These are phyloP conservation scores for Cephus rjabovi DNA, from an alignment of 2,888 invertebrate species.

Conservation along the genomic window DNA sequence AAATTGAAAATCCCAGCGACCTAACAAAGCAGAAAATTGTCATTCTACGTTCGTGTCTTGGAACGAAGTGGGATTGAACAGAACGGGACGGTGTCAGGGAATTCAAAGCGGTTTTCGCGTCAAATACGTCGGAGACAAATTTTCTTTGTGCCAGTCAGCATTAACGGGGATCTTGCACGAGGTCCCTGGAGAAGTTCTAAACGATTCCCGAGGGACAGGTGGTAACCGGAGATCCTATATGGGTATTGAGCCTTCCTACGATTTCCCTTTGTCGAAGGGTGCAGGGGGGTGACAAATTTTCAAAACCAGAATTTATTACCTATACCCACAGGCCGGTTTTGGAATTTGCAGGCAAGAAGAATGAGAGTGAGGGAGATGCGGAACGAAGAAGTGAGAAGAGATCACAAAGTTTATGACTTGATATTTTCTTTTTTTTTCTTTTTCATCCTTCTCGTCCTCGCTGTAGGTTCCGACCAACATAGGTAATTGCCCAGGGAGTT, in stretches of 20 bases:
- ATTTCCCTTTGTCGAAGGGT: slow-evolving; percentile 3
- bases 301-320: slow-evolving; percentile 53
- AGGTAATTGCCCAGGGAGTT: background rate
- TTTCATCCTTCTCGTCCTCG: background rate
- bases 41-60: slow-evolving; percentile 15
- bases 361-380: background rate
- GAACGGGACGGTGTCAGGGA: background rate
- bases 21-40: slow-evolving; percentile 62
- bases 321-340: slow-evolving; percentile 23
- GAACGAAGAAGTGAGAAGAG: background rate
- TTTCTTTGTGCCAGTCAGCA: slow-evolving; percentile 55
- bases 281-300: slow-evolving; percentile 55
- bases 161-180: slow-evolving; percentile 27
- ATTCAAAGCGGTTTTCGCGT: slow-evolving; percentile 58
- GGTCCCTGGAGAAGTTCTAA: slow-evolving; percentile 22
- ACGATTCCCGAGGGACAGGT: slow-evolving; percentile 55
- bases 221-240: slow-evolving; percentile 44
- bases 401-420: background rate
- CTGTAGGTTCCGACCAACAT: background rate
- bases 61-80: background rate
- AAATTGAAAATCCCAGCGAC: slow-evolving; percentile 23
- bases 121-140: slow-evolving; percentile 63
- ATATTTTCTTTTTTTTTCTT: background rate
- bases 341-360: background rate
- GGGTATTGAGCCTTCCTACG: background rate